Base-by-base conservation (phyloP, 2,888 invertebrate species). In the Caenorhabditis sp. region DNA sequence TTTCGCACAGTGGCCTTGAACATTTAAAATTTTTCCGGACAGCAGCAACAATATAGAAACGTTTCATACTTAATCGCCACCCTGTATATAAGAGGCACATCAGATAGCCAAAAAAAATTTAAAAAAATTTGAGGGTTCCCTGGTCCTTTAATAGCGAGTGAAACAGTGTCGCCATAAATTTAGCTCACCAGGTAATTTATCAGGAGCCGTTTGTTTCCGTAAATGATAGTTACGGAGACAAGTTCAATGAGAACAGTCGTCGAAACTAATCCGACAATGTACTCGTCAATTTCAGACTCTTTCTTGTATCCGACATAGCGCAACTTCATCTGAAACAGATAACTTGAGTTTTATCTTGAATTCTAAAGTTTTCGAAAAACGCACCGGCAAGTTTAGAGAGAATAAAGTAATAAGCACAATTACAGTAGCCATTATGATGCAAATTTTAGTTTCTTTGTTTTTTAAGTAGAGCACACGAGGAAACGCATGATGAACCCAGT, bases 391-490 rank as follows among this genome's bases (percentile, higher is more conserved):
- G 13, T 43, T 24, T 15, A n/a, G 13, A n/a, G 39, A 24, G 45
- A 61, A 71, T 1, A 71, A 9, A 24, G 30, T 41, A 2, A 72
- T 11, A 8, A 56, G 8, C 7, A 55, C 20, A 1, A 26, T 52
- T 0, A 65, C 52, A 8, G 65, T 52, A 2, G 58, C 52, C 52
- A 59, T 59, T 1, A 65, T 58, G 5, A 73, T 24, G 41, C 50
- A 56, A 27, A 73, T 30, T 13, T 32, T 37, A 11, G 59, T 35
- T 7, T 13, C 7, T 20, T 58, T 73, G 26, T 52, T 27, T 13
- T 73, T 73, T 15, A 58, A 27, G 22, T 73, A 73, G 26, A 73
- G 41, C 15, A 73, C 52, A 7, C 73, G 48, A 2, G 73, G 73
- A 13, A 73, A 65, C 5, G 39, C 11, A 26, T 59, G 58, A 24